A percentile compares a stretch with the other conserved stretches of the same genome.
phyloP scores from a whole-genome alignment of 2,113 vertebrate genomes.

The Girardinichthys multiradiatus region DNA sequence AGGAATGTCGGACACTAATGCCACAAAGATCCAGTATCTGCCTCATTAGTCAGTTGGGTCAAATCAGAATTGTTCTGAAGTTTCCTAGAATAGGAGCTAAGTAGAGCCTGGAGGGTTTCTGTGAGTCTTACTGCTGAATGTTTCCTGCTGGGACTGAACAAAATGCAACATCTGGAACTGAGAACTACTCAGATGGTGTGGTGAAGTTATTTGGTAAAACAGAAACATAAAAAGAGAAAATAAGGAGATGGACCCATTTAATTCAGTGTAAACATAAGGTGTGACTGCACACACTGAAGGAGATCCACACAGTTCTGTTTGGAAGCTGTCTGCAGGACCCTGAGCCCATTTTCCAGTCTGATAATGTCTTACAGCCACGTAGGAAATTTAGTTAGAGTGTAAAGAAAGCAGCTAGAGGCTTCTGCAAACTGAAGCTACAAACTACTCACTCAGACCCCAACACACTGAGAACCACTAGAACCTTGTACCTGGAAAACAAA shows the following conservation, averaged over 20 bases:
- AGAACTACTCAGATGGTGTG: background rate
- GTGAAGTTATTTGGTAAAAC: slow-evolving; percentile 3
- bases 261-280: slow-evolving; percentile 54
- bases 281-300: slow-evolving; percentile 25
- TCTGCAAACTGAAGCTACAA: slow-evolving; percentile 38
- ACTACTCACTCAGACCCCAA: slow-evolving; percentile 41
- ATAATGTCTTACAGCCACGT: slow-evolving; percentile 71
- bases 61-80: slow-evolving; percentile 22
- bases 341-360: slow-evolving; percentile 73
- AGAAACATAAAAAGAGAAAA: slow-evolving; percentile 31
- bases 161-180: slow-evolving; percentile 44
- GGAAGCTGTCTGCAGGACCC: slow-evolving; percentile 43
- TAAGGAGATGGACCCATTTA: slow-evolving; percentile 44
- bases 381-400: slow-evolving; percentile 55
- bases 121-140: background rate
- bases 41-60: slow-evolving; percentile 33
- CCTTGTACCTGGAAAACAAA: background rate
- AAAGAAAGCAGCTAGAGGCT: slow-evolving; percentile 39
- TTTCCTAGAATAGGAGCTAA: slow-evolving; percentile 30
- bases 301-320: slow-evolving; percentile 37
- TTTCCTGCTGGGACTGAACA: slow-evolving; percentile 53
- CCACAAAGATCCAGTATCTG: background rate
- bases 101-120: background rate
- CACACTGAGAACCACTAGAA: background rate
- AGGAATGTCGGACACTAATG: background rate